Conservation (phyloP, 2,888 invertebrate genomes). For the Drosophila merina region DNA sequence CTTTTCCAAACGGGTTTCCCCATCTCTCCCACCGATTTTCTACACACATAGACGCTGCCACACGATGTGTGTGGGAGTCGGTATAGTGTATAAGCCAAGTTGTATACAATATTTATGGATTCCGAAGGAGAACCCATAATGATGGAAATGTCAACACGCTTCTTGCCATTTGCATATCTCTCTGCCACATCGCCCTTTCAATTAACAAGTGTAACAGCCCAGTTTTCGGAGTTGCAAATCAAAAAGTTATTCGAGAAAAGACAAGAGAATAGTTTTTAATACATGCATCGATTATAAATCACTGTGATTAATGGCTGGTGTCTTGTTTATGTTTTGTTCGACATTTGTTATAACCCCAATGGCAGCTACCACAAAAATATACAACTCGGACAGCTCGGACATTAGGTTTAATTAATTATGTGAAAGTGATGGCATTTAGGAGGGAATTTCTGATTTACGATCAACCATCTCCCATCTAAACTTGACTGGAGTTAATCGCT, state of each 20-base stretch:
- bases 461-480: background rate
- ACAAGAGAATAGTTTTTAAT: constrained; percentile 42
- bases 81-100: constrained; percentile 24
- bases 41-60: background rate
- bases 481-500: constrained; percentile 3
- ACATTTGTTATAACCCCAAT: constrained; percentile 45
- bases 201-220: constrained; percentile 20
- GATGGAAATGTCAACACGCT: constrained; percentile 36
- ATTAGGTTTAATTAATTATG: constrained; percentile 55
- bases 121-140: constrained; percentile 37
- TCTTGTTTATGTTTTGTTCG: constrained; percentile 47
- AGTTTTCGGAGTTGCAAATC: background rate
- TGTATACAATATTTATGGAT: constrained; percentile 38
- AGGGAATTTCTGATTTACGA: constrained; percentile 14
- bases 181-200: constrained; percentile 21
- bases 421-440: constrained; percentile 53
- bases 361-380: constrained; percentile 53
- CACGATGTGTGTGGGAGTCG: constrained; percentile 12
- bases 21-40: constrained; percentile 7
- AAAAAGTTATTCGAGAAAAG: constrained; percentile 31
- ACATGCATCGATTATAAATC: constrained; percentile 53
- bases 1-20: constrained; percentile 58
- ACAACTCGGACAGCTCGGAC: constrained; percentile 23
- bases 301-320: constrained; percentile 59
- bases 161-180: constrained; percentile 26